Evolutionary conservation across 2,113 vertebrate genomes (phyloP), one percentile per base, ranked within the genome.

Genomic region (Triplophysa rosa): DNA sequence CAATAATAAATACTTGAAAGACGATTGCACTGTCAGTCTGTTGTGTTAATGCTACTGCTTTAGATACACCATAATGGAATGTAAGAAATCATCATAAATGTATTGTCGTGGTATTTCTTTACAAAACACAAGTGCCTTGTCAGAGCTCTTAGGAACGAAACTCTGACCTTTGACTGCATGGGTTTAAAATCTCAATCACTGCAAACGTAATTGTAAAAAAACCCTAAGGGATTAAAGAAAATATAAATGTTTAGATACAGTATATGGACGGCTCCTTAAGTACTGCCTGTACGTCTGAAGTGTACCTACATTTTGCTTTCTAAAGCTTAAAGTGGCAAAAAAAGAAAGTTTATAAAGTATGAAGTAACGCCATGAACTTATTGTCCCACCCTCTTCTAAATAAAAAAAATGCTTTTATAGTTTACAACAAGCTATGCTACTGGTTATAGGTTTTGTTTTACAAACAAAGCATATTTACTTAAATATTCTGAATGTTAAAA

Each of bases 81-180:
- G 12, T 71, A 33, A 14, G n/a, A 19, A 16, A 16, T 14, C 16
- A 13, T 2, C 42, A 29, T 3, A 19, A 12, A 10, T 19, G 5
- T 69, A 5, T 68, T 52, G 47, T 26, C 9, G 21, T 45, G 6
- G 8, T 65, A 40, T 66, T 3, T 37, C 33, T 37, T 37, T 37
- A 7, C 33, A 8, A 37, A 37, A 37, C 33, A 37, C 33, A 37
- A 37, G 6, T 37, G 33, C 6, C 6, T 37, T 37, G 33, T 37
- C 6, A 37, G 33, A 33, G 29, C 29, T 33, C 29, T 33, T 45
- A 45, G 42, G 16, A 24, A 65, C 17, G 11, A 49, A 17, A 19
- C 16, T 24, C 37, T 59, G 64, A 75, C 79, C 71, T 80, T 73
- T 64, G 73, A 64, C 23, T 49, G 37, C 21, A 42, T 40, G 59